These are phyloP conservation scores for Leucophora obtusa DNA, from an alignment of 2,888 invertebrate species.

Conservation along the genomic window DNA sequence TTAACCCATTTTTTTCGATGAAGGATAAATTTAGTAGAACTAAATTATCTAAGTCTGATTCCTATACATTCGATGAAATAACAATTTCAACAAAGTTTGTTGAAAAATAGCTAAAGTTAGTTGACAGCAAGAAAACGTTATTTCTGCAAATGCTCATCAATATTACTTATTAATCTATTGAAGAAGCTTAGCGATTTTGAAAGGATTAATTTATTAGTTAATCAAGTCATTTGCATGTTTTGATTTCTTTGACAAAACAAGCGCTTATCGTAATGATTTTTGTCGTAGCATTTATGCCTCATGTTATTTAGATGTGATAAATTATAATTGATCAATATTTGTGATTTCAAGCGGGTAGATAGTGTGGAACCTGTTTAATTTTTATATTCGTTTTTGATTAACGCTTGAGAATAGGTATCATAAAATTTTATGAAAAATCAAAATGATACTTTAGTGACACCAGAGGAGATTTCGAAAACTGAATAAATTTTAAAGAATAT, in stretches of 20 bases:
- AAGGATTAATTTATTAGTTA: conserved; percentile 18
- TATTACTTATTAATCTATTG: too few relatives aligned
- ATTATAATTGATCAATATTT: conserved; percentile 49
- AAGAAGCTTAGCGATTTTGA: neutral
- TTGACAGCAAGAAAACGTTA: too few relatives aligned
- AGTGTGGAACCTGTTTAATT: conserved; percentile 36
- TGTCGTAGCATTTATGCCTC: conserved; percentile 32
- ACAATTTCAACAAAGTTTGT: too few relatives aligned
- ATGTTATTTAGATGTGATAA: conserved; percentile 45
- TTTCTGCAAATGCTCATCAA: too few relatives aligned
- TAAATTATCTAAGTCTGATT: too few relatives aligned
- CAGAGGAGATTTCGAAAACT: neutral
- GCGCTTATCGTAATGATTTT: conserved; percentile 48
- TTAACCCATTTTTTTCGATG: conserved; percentile 16
- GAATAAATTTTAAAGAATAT: neutral
- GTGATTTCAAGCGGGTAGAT: conserved; percentile 35
- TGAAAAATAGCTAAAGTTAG: too few relatives aligned
- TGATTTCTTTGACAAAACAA: conserved; percentile 50
- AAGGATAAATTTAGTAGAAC: too few relatives aligned
- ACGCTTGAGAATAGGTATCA: conserved; percentile 17
- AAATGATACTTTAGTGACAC: neutral
- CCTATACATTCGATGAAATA: too few relatives aligned
- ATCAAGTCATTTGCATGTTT: conserved; percentile 55
- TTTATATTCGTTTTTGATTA: conserved; percentile 5
- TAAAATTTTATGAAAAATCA: neutral